phyloP scores from a whole-genome alignment of 2,888 invertebrate species.

The Phalera bucephala region DNA sequence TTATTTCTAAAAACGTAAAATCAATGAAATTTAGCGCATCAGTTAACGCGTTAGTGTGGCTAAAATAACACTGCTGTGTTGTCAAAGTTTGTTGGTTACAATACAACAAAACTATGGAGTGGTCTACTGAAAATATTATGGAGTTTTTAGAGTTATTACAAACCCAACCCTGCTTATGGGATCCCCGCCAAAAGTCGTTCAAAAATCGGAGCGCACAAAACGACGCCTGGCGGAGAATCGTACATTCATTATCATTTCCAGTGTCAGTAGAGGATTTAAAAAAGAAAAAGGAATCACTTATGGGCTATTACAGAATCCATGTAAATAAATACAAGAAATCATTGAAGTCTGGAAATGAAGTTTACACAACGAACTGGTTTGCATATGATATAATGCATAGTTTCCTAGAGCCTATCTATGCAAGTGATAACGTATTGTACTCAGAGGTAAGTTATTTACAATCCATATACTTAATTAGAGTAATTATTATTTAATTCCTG shows the following conservation, averaged over 20 bases:
- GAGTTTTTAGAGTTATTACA: neutral
- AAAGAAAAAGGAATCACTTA: conserved; percentile 15
- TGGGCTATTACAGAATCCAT: conserved; percentile 13
- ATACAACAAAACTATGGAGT: no score
- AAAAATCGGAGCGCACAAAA: neutral
- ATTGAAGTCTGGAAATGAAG: conserved; percentile 9
- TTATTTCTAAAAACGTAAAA: no score
- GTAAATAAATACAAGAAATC: conserved; percentile 11
- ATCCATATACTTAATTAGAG: no score
- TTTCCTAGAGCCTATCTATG: conserved; percentile 1
- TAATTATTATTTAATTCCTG: no score
- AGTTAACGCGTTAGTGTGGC: no score
- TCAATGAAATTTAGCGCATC: no score
- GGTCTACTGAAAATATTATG: neutral
- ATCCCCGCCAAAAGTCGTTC: neutral
- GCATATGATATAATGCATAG: conserved; percentile 7
- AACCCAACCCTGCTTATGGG: neutral
- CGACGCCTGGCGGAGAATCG: conserved; percentile 9
- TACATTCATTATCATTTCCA: conserved; percentile 6
- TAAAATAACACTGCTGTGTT: no score
- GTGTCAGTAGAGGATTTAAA: conserved; percentile 5
- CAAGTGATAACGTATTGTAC: neutral
- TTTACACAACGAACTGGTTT: conserved; percentile 3
- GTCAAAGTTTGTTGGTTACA: no score
- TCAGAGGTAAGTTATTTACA: neutral